These are phyloP conservation scores for Acomys russatus DNA, from an alignment of 2,797 vertebrate genomes.

Conservation along the genomic window DNA sequence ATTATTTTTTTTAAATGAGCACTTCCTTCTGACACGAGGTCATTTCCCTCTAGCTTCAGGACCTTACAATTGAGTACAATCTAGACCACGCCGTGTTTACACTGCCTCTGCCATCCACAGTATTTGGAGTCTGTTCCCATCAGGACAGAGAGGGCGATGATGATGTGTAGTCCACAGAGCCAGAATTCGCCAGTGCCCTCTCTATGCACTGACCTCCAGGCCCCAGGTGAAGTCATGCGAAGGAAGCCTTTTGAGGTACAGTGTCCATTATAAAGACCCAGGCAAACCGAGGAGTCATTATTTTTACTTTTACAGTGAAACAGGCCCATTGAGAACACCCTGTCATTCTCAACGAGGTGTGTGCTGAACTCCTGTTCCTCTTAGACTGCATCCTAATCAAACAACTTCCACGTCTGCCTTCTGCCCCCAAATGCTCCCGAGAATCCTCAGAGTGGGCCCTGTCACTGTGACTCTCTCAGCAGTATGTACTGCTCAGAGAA, in stretches of 20 bases:
- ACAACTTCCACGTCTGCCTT: fast-evolving
- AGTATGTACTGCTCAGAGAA: background rate
- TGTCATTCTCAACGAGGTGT: background rate
- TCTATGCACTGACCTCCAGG: background rate
- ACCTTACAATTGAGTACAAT: background rate
- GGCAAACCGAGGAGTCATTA: background rate
- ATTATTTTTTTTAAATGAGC: background rate
- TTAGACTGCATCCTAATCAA: background rate
- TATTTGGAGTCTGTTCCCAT: background rate
- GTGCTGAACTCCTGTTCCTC: background rate
- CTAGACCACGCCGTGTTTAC: background rate
- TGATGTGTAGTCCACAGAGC: background rate
- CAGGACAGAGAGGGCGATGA: background rate
- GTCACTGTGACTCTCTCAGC: background rate
- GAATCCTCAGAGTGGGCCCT: background rate
- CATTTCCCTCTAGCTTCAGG: background rate
- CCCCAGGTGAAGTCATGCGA: background rate
- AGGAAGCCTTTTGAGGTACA: background rate
- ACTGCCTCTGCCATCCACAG: fast-evolving
- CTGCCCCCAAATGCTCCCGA: background rate
- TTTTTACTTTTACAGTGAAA: background rate
- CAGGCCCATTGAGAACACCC: no score
- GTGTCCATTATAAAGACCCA: background rate
- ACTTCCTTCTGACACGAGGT: background rate
- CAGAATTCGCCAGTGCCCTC: background rate